Percentiles rank a stretch among this genome's conserved stretches.
These are phyloP conservation scores for Noctua fimbriata DNA, from an alignment of 2,888 invertebrate genomes.

Conservation along the genomic window DNA sequence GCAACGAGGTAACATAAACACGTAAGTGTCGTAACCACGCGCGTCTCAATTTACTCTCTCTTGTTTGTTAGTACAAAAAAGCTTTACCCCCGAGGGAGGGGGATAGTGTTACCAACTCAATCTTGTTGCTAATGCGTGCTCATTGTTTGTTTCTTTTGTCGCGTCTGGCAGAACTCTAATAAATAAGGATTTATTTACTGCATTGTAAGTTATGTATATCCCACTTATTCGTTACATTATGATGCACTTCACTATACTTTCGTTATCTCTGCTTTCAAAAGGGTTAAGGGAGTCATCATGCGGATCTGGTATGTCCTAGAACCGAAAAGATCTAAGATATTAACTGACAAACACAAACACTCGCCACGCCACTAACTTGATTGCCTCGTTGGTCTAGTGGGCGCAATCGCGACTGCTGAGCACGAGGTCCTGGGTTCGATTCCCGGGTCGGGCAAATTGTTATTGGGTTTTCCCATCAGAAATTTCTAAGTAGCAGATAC, in stretches of 20 bases:
- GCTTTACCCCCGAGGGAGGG: no score
- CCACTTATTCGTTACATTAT: neutral
- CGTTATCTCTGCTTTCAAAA: neutral
- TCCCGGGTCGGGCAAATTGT: neutral
- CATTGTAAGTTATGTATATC: neutral
- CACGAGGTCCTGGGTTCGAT: neutral
- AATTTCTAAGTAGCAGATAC: neutral
- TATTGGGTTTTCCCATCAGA: neutral
- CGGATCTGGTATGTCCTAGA: neutral
- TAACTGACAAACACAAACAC: neutral
- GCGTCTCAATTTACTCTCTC: no score
- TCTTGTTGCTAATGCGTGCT: no score
- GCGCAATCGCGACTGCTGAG: neutral
- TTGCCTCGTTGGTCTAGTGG: neutral
- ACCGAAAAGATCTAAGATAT: neutral
- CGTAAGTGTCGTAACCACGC: no score
- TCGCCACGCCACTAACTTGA: neutral
- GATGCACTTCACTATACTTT: neutral
- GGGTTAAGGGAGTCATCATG: neutral
- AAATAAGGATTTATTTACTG: conserved; percentile 1
- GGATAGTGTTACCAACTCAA: no score
- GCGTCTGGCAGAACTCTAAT: conserved; percentile 11
- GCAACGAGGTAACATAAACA: no score
- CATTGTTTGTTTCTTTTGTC: neutral
- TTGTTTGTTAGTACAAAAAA: no score